Percentiles rank a stretch among this genome's conserved stretches.
phyloP scores from a whole-genome alignment of 1,140 invertebrate genomes.

The Pomacea maculata region DNA sequence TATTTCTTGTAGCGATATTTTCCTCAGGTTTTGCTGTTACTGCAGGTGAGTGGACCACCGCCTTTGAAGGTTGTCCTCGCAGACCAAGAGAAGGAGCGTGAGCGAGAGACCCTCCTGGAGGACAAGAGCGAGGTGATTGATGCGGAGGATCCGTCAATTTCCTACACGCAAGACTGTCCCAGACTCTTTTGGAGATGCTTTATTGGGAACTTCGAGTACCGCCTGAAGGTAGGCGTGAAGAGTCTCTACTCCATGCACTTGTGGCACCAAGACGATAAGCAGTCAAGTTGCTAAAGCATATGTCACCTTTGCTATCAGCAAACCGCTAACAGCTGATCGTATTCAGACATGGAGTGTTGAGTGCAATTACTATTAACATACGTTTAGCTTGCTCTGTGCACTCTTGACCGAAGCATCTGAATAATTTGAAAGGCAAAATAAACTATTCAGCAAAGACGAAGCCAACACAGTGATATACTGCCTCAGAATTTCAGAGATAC shows the following conservation, averaged over 20 bases:
- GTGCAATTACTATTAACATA: no score
- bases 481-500: no score
- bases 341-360: no score
- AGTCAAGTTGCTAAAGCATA: neutral
- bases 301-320: neutral
- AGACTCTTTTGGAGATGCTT: conserved; percentile 53
- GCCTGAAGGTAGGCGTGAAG: conserved; percentile 18
- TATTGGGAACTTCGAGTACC: conserved; percentile 56
- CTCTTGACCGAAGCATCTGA: neutral
- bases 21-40: no score
- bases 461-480: no score
- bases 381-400: neutral
- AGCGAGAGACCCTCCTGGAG: conserved; percentile 25
- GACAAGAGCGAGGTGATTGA: conserved; percentile 21
- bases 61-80: neutral
- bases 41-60: neutral
- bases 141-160: neutral
- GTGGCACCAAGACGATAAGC: neutral
- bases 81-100: conserved; percentile 19
- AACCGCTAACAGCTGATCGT: no score
- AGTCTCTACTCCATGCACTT: neutral
- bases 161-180: conserved; percentile 8
- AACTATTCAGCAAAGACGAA: no score
- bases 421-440: neutral
- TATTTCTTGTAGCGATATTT: no score